These are phyloP conservation scores for Pseudomyrmex dendroicus DNA, from an alignment of 1,140 invertebrate species.

Conservation along the genomic window DNA sequence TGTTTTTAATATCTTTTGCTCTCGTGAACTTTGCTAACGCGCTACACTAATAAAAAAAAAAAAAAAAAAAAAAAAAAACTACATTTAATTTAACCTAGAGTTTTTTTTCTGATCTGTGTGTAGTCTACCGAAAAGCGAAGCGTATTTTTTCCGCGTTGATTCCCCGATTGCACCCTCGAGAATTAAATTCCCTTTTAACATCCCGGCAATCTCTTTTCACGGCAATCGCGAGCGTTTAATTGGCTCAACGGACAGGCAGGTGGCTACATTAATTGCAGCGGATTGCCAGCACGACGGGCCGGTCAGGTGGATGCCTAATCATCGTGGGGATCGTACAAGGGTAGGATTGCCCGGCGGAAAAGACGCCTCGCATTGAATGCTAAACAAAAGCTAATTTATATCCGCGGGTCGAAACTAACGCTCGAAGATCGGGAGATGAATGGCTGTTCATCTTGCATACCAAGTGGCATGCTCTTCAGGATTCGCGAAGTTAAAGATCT, in stretches of 20 bases:
- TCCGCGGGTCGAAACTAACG: conserved; percentile 81
- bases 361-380: conserved; percentile 83
- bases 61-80: too few relatives aligned
- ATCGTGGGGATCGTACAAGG: conserved; percentile 45
- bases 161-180: conserved; percentile 54
- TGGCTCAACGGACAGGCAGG: conserved; percentile 73
- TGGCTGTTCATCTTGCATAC: conserved; percentile 84
- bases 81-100: too few relatives aligned
- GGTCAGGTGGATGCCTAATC: conserved; percentile 73
- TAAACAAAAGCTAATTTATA: conserved; percentile 86
- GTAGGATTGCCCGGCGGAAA: conserved; percentile 66
- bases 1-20: too few relatives aligned
- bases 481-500: conserved; percentile 78
- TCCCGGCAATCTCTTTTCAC: conserved; percentile 75
- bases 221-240: conserved; percentile 81
- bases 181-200: conserved; percentile 78
- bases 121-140: conserved; percentile 6
- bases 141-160: conserved; percentile 43
- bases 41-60: too few relatives aligned
- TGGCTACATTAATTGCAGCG: conserved; percentile 82
- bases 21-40: too few relatives aligned
- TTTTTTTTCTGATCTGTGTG: too few relatives aligned
- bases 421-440: conserved; percentile 84
- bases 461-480: conserved; percentile 76
- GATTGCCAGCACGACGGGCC: conserved; percentile 67